These are phyloP conservation scores for Tetrapedia diversipes DNA, from an alignment of 2,888 invertebrate species.

Conservation along the genomic window DNA sequence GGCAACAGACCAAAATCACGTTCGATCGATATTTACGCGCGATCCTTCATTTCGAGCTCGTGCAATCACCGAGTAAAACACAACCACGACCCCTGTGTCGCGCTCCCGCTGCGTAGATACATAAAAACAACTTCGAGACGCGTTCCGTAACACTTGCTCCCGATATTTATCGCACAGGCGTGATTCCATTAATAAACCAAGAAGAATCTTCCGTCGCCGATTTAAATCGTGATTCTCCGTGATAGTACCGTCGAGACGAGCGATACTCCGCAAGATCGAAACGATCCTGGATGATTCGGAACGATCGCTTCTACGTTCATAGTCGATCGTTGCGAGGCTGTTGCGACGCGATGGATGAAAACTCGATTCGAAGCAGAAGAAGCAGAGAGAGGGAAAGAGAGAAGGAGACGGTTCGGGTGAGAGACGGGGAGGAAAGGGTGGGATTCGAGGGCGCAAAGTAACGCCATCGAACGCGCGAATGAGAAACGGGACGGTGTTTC, in stretches of 20 bases:
- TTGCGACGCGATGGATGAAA: not conserved
- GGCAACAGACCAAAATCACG: no score
- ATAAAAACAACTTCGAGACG: conserved; percentile 29
- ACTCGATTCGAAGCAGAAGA: not conserved
- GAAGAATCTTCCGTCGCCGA: conserved; percentile 10
- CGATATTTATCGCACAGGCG: conserved; percentile 21
- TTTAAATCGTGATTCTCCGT: not conserved
- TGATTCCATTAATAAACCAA: conserved; percentile 17
- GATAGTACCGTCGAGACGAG: not conserved
- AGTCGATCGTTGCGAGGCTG: not conserved
- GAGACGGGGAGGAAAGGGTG: conserved; percentile 43
- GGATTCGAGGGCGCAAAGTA: conserved; percentile 67
- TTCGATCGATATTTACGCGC: conserved; percentile 11
- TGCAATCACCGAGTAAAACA: conserved; percentile 6
- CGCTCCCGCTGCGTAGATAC: not conserved
- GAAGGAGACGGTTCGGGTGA: conserved; percentile 2
- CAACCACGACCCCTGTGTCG: not conserved
- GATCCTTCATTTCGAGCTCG: not conserved
- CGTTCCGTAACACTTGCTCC: conserved; percentile 17
- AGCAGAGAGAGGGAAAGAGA: not conserved
- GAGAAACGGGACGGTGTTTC: conserved; percentile 74
- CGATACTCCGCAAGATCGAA: not conserved
- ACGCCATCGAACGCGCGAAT: conserved; percentile 71
- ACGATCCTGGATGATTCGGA: not conserved
- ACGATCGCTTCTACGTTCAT: conserved; percentile 6